Base-by-base conservation (phyloP, 2,797 vertebrate species). In the Smutsia gigantea region DNA sequence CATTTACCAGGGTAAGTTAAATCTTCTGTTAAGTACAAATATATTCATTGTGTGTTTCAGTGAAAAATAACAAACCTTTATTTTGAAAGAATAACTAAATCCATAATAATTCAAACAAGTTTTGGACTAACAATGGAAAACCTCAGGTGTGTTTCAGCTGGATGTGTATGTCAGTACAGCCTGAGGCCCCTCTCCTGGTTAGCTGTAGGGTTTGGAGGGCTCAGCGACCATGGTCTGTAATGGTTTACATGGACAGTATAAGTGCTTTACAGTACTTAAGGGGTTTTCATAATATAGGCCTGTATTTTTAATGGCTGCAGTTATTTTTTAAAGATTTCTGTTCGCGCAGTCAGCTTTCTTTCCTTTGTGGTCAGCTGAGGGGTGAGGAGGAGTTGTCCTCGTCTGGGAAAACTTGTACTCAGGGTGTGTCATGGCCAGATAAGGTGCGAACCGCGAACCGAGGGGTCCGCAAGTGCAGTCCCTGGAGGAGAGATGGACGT, bases 1-100 rank as follows among this genome's bases (percentile, higher is more conserved):
- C 99, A 96, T 99, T 99, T 98, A 99, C 99, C 46, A 98, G 99
- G 99, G 99, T 99, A 99, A 99, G 99, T 98, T 85, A 63, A 42
- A 39, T 37, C 7, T 85, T 31, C 9, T 27, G 2, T 93, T 94
- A 59, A 39, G 1, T 66, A 34, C 51, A n/a, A 51, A 29, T 42
- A 5, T 46, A n/a, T 19, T 84, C 55, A 15, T 7, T 34, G 18
- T 85, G 14, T 59, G 0, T 63, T 4, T 81, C 57, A 14, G 7
- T 61, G 83, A 55, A 79, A 83, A 61, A 27, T 4, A 72, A 18
- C 25, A 79, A 7, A 27, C 25, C 6, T 89, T 69, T 42, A 25
- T 78, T 96, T 78, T 83, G 75, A 95, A 75, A 78, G 23, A 72
- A 9, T 59, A 84, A 39, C 31, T 71, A n/a, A 63, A 18, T 85